Evolutionary conservation across 2,888 invertebrate genomes (phyloP), one percentile per base, ranked within the genome.

Genomic region (Ophraella communa): DNA sequence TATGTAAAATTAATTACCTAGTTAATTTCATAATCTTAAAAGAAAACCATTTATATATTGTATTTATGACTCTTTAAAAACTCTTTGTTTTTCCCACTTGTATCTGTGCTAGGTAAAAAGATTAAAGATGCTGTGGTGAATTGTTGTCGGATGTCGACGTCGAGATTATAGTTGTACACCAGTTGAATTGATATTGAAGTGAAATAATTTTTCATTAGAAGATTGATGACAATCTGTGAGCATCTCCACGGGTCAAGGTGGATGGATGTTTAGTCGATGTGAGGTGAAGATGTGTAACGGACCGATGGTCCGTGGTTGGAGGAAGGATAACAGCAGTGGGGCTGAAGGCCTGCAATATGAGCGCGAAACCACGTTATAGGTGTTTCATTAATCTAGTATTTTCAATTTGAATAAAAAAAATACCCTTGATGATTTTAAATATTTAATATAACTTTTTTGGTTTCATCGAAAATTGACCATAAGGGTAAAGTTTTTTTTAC

Each of bases 271-370:
- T 76, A 77, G 78, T 78, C 77, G 79, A 55, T 78, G 78, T 78
- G 73, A 76, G 68, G 64, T 66, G 79, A 78, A 76, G 78, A 78
- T 78, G 80, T 80, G 79, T 74, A 76, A 75, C 73, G 73, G 74
- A 74, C 69, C 72, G 69, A 71, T 71, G 70, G 72, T 71, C 68
- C 72, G 67, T 70, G 73, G 69, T 77, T 78, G 79, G 76, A 61
- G 80, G 79, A 76, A 79, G 80, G 78, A 78, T 76, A 77, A 79
- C 78, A 77, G 76, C 77, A 77, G 76, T 73, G 77, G 77, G 75
- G 77, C 76, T 77, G 78, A 76, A 75, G 78, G 76, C 81, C 81
- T 81, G 81, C 73, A 80, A 80, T 72, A 72, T 78, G 76, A 78
- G 79, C 78, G 80, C 79, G 80, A 80, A 80, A 79, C 73, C 71